Evolutionary conservation across 2,797 vertebrate species (phyloP).

Genomic region (Molossus molossus): DNA sequence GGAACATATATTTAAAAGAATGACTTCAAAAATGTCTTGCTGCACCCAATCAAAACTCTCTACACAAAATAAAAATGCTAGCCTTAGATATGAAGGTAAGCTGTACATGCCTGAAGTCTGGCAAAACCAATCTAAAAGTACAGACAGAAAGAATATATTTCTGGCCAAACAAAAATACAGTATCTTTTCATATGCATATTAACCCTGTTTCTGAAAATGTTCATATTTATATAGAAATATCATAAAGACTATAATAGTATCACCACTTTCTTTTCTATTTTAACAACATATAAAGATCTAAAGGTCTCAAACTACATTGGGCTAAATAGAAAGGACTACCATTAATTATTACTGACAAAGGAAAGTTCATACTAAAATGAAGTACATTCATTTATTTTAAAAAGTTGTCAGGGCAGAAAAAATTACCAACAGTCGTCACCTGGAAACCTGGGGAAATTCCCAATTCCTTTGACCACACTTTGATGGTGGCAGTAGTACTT

Average conservation of each 20-base stretch:
- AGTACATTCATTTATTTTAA: constrained; percentile 9
- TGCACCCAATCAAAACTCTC: constrained; percentile 73
- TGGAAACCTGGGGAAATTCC: constrained; percentile 60
- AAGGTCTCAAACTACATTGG: neutral
- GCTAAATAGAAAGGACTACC: constrained; percentile 41
- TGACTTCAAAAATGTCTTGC: constrained; percentile 76
- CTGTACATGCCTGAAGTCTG: constrained; percentile 47
- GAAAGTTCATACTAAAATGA: constrained; percentile 50
- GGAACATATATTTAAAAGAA: constrained; percentile 81
- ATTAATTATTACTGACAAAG: constrained; percentile 30
- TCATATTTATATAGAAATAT: neutral
- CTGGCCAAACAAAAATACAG: constrained; percentile 23
- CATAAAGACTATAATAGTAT: constrained; percentile 43
- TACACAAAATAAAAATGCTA: constrained; percentile 57
- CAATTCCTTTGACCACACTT: constrained; percentile 50
- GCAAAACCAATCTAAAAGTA: constrained; percentile 61
- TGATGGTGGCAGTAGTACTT: constrained; percentile 8
- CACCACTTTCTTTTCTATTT: neutral
- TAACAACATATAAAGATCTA: constrained; percentile 45
- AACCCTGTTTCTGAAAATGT: constrained; percentile 65
- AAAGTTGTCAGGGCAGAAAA: constrained; percentile 57
- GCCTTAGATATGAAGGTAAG: constrained; percentile 56
- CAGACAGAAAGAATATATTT: neutral
- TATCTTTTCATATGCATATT: constrained; percentile 33
- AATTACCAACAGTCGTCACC: constrained; percentile 56